phyloP scores from a whole-genome alignment of 1,140 invertebrate species.

The Pseudomyrmex cubaensis region DNA sequence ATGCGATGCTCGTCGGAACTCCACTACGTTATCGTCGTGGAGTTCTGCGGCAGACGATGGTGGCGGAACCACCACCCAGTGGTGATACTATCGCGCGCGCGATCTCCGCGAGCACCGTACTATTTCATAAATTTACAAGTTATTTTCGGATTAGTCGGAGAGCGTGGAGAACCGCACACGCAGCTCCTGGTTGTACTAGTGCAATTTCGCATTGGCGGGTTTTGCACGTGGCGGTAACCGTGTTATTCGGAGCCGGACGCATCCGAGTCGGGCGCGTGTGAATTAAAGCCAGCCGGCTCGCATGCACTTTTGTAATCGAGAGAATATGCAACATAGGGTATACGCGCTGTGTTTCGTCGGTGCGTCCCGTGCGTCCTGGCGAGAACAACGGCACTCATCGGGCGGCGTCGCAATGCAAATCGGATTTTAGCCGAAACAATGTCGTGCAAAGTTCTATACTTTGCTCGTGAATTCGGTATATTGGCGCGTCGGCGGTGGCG shows the following conservation, averaged over 20 bases:
- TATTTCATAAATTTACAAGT: conserved; percentile 70
- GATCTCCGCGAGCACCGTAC: background rate
- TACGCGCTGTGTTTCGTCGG: background rate
- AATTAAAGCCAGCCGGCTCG: conserved; percentile 46
- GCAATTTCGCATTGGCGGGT: conserved; percentile 43
- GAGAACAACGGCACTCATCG: conserved; percentile 56
- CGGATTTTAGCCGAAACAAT: conserved; percentile 40
- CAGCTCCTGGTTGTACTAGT: background rate
- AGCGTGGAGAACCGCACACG: background rate
- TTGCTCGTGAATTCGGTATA: conserved; percentile 16
- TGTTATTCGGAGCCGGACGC: conserved; percentile 55
- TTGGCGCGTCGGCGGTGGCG: background rate
- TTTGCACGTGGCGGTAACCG: conserved; percentile 13
- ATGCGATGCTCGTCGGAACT: conserved; percentile 52
- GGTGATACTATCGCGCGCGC: conserved; percentile 49
- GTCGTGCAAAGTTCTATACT: conserved; percentile 26
- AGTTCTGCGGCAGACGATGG: conserved; percentile 5
- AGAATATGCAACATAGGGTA: conserved; percentile 27
- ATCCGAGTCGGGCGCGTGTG: background rate
- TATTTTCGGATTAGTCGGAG: conserved; percentile 64
- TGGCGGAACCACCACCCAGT: background rate
- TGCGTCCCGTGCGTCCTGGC: conserved; percentile 8
- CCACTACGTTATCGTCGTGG: conserved; percentile 40
- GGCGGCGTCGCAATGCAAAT: conserved; percentile 47
- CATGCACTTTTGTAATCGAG: conserved; percentile 53